phyloP scores from a whole-genome alignment of 1,140 invertebrate species.

The Cecropterus lyciades region DNA sequence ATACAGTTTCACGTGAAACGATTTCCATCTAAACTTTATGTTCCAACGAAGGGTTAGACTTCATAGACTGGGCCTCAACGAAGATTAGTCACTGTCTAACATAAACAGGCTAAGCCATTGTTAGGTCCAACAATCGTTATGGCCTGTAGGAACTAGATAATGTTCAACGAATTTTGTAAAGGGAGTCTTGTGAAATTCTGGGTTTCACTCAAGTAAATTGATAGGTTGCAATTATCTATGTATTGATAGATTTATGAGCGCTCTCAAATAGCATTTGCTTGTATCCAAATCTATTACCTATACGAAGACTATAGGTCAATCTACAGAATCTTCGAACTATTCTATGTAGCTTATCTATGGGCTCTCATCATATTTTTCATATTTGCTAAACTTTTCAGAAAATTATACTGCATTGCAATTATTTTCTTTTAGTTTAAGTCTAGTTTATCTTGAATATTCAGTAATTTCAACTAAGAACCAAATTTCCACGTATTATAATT shows the following conservation, averaged over 20 bases:
- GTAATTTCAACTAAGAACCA: background rate
- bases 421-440: too few relatives aligned
- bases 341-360: too few relatives aligned
- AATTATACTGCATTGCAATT: too few relatives aligned
- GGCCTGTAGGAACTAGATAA: slow-evolving; percentile 19
- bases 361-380: too few relatives aligned
- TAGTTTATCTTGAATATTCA: too few relatives aligned
- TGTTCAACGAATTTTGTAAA: slow-evolving; percentile 23
- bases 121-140: slow-evolving; percentile 19
- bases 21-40: slow-evolving; percentile 10
- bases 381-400: too few relatives aligned
- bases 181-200: slow-evolving; percentile 15
- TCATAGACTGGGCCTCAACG: slow-evolving; percentile 18
- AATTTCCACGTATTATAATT: slow-evolving; percentile 8
- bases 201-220: slow-evolving; percentile 15
- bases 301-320: too few relatives aligned
- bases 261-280: background rate
- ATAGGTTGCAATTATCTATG: slow-evolving; percentile 13
- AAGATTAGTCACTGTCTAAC: slow-evolving; percentile 28
- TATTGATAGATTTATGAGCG: slow-evolving; percentile 12
- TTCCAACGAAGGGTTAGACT: slow-evolving; percentile 13
- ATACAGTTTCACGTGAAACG: slow-evolving; percentile 6
- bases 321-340: too few relatives aligned
- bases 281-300: too few relatives aligned
- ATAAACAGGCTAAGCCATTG: slow-evolving; percentile 3